Evolutionary conservation across 1,140 invertebrate genomes (phyloP), one percentile per base, ranked within the genome.

Genomic region (Stegodyphus dumicola): DNA sequence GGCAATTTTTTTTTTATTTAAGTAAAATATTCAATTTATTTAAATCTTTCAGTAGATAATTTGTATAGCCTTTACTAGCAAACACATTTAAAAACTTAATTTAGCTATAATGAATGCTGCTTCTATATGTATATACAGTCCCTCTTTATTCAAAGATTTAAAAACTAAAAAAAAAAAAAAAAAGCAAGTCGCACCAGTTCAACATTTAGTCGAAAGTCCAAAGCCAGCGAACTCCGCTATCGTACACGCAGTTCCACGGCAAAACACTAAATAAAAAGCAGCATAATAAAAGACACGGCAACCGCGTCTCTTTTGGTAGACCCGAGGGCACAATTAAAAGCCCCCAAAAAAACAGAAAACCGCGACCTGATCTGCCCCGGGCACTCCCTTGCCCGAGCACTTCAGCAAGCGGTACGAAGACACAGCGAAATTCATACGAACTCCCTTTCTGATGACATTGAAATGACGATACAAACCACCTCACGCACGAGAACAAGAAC

Each of bases 271-370:
- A 18, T 15, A 67, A 67, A 7, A 67, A 7, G 17, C 66, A 49
- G 67, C 71, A 73, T 33, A 81, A 81, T 56, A 73, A 81, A 17
- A 52, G 48, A 60, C 67, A 81, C 33, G 1, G 33, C 33, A 33
- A 33, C 33, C 33, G 33, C 33, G 33, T 33, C 33, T 33, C 33
- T 33, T n/a, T 33, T 33, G 33, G 33, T 49, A 67, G n/a, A 17
- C 81, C 10, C 60, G 17, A 67, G 73, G 81, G 81, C 79, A 69
- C 18, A 85, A 85, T 85, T 85, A 85, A 85, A 76, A 77, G 74
- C 48, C 48, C 51, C 49, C 66, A 83, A 81, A 81, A n/a, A 73
- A 71, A 52, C 69, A 15, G 11, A 69, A 69, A 84, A 84, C 67
- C 73, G 81, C 81, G 81, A 85, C 73, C 17, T 69, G 81, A 17